These are phyloP conservation scores for Caenorhabditis uteleia DNA, from an alignment of 2,888 invertebrate genomes.

Conservation along the genomic window DNA sequence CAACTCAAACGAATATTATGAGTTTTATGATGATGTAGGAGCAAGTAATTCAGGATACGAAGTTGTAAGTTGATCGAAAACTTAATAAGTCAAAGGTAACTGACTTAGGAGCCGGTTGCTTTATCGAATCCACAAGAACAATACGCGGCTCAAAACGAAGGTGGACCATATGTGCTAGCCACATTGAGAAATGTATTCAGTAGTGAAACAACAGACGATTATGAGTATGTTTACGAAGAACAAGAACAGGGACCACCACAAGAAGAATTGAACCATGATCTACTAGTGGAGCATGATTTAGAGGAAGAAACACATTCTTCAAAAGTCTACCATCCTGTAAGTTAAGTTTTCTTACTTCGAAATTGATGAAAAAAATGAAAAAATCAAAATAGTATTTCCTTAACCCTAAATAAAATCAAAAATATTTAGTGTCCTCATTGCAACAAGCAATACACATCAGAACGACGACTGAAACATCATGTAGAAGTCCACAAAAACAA, in stretches of 20 bases:
- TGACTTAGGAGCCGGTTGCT: no score
- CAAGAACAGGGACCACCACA: not conserved
- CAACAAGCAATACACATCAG: conserved; percentile 21
- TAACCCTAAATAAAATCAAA: not conserved
- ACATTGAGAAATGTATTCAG: conserved; percentile 25
- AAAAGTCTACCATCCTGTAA: no score
- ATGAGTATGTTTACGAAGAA: conserved; percentile 14
- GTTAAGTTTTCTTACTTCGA: no score
- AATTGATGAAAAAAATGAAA: not conserved
- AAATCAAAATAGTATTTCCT: not conserved
- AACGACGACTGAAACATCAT: conserved; percentile 28
- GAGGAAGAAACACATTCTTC: no score
- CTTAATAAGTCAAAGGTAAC: no score
- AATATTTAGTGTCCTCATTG: conserved; percentile 15
- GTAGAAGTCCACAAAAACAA: conserved; percentile 18
- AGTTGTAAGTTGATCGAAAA: no score
- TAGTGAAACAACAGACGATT: conserved; percentile 4
- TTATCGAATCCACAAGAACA: not conserved
- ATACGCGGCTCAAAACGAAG: not conserved
- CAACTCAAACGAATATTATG: no score
- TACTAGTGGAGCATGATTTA: no score
- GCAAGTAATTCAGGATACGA: no score
- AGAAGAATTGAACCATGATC: not conserved
- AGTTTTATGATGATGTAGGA: no score
- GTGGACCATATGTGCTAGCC: conserved; percentile 12